These are phyloP conservation scores for Neosilurus hyrtlii DNA, from an alignment of 2,797 vertebrate genomes.

Conservation along the genomic window DNA sequence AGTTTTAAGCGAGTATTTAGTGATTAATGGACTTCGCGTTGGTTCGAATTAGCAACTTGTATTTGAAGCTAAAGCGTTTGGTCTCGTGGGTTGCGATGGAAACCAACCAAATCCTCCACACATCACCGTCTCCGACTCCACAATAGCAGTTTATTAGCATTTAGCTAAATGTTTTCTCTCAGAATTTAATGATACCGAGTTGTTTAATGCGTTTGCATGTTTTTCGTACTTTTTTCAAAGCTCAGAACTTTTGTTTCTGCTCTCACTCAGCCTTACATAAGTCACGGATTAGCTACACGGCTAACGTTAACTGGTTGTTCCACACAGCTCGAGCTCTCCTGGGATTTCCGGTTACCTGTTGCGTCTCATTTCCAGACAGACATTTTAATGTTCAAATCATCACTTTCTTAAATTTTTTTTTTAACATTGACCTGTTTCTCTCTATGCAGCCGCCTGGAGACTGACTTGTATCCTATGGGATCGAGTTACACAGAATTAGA, in stretches of 20 bases:
- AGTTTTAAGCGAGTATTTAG: not conserved
- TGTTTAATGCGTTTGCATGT: not conserved
- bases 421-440: constrained; percentile 45
- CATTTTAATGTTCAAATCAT: too few relatives aligned
- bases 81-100: constrained; percentile 47
- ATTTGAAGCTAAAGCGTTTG: constrained; percentile 22
- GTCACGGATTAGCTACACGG: not conserved
- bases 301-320: not conserved
- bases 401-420: not conserved
- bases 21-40: not conserved
- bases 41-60: not conserved
- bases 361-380: not conserved
- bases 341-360: constrained; percentile 6
- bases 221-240: not conserved
- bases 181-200: not conserved
- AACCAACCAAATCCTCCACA: constrained; percentile 32
- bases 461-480: constrained; percentile 66
- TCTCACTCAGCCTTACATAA: too few relatives aligned
- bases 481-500: constrained; percentile 63
- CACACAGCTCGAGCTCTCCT: not conserved
- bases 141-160: not conserved
- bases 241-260: too few relatives aligned
- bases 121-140: not conserved
- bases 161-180: too few relatives aligned
- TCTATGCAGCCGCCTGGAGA: constrained; percentile 62